Base-by-base conservation (phyloP, 1,140 invertebrate genomes). In the Cepaea nemoralis region DNA sequence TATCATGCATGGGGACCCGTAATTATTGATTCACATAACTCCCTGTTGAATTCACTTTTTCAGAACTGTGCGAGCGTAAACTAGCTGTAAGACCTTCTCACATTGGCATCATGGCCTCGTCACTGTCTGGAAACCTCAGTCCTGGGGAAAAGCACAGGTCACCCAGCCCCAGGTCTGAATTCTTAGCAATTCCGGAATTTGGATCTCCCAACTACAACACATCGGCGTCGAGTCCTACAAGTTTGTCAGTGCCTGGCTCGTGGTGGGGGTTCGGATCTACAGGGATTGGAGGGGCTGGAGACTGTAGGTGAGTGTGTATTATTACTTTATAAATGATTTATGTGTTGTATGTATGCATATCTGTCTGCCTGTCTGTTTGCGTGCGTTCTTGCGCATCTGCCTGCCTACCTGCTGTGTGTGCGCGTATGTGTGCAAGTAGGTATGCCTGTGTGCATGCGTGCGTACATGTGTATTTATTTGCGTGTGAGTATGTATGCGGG, bases 171-270 rank as follows among this genome's bases (percentile, higher is more conserved):
- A 39, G 82, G 78, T 77, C 81, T 0, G 82, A 82, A n/a, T 78
- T 81, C n/a, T 59, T 83, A 3, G 66, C 78, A 22, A 83, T 84
- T 22, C 82, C 83, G 3, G 84, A 85, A 59, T 70, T 45, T 66
- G 66, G 80, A 8, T 55, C 77, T 37, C 81, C 70, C 67, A 71
- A 71, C 48, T 59, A 48, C 77, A 48, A 74, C 66, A 80, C 73
- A 27, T 55, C 50, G 24, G 70, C 81, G 31, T 80, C 82, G 19
- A 85, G 83, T 27, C 83, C 83, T 0, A 82, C 81, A 40, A 85
- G 83, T 50, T 63, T 85, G 22, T 81, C 81, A 8, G 83, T 85
- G 24, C 83, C 83, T 24, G 70, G 73, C 2, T 78, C 74, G 14
- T 83, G 48, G 77, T 69, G 59, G 77, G 77, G 77, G 35, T 78